Conservation (phyloP, 2,888 invertebrate species). For the Scaptomyza tumidula region DNA sequence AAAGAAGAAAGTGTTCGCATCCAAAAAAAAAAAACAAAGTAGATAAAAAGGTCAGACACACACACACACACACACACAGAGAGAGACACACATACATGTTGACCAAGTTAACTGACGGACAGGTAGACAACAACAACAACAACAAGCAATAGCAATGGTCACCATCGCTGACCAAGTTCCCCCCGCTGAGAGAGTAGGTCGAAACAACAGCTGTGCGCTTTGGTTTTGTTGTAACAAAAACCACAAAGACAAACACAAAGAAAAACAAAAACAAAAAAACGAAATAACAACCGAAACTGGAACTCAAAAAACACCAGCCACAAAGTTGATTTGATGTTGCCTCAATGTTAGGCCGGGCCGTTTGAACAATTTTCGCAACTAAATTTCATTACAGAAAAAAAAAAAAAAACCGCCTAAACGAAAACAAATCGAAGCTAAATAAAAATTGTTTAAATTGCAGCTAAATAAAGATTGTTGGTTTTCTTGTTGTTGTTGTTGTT, state of each 20-base stretch:
- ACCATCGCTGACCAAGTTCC: slow-evolving; percentile 20
- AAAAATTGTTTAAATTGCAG: slow-evolving; percentile 37
- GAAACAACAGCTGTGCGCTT: slow-evolving; percentile 48
- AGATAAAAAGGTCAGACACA: slow-evolving; percentile 54
- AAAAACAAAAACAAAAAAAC: background rate
- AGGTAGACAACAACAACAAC: slow-evolving; percentile 14
- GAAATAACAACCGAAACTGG: slow-evolving; percentile 6
- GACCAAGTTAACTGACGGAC: slow-evolving; percentile 40
- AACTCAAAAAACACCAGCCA: slow-evolving; percentile 23
- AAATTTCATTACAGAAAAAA: slow-evolving; percentile 57
- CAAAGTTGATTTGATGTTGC: slow-evolving; percentile 49
- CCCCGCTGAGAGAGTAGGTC: slow-evolving; percentile 39
- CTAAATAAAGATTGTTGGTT: slow-evolving; percentile 2
- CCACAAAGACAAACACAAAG: background rate
- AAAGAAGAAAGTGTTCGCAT: slow-evolving; percentile 46
- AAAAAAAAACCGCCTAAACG: slow-evolving; percentile 40
- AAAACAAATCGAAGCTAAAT: slow-evolving; percentile 58
- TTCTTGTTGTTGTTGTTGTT: slow-evolving; percentile 14
- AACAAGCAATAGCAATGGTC: slow-evolving; percentile 5
- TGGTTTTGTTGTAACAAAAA: slow-evolving; percentile 31
- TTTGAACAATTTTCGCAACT: slow-evolving; percentile 68
- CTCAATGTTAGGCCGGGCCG: slow-evolving; percentile 51
- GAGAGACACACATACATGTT: slow-evolving; percentile 10
- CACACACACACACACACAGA: background rate
- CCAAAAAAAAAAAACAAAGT: slow-evolving; percentile 8